Evolutionary conservation across 1,140 invertebrate genomes (phyloP), one percentile per base, ranked within the genome.

Genomic region (Lordiphosa stackelbergi): DNA sequence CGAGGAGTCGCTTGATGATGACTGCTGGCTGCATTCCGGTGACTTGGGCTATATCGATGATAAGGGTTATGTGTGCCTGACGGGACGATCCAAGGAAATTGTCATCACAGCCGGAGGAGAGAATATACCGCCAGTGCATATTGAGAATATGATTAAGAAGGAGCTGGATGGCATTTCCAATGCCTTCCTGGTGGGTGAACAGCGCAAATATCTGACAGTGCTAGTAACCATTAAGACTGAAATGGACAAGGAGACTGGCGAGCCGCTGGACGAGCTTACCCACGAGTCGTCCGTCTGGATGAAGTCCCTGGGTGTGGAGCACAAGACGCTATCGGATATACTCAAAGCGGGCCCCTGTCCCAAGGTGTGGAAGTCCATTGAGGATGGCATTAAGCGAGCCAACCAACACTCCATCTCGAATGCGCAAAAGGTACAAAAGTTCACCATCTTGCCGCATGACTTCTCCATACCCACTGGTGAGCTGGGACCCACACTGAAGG

Each of bases 101-200:
- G 90, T 98, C 11, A 97, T 97, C 51, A 98, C 96, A 5, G 95
- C 96, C 47, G 96, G 96, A 19, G 96, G 96, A 40, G 96, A 98
- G 90, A 98, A 98, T 87, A 91, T 98, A 53, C 91, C 96, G 22
- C 96, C 97, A 6, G 92, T 96, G 19, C 91, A 93, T 13, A 95
- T 97, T 66, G 97, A 98, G 89, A 93, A 97, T 65, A 88, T 89
- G 35, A 90, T 98, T 4, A 94, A 95, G 74, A 88, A 91, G 9
- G 93, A 94, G 85, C 88, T 97, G 42, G 92, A 94, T 31, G 90
- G 91, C 62, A 87, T 98, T 9, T 95, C 94, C 65, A 95, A 97
- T 87, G 95, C 93, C 9, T 92, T 97, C 85, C 89, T 98, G 37
- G 92, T 98, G 69, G 96, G 96, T 12, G 96, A 98, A 86, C 92